phyloP scores from a whole-genome alignment of 2,113 vertebrate species.

The Orientallactaga bullata region DNA sequence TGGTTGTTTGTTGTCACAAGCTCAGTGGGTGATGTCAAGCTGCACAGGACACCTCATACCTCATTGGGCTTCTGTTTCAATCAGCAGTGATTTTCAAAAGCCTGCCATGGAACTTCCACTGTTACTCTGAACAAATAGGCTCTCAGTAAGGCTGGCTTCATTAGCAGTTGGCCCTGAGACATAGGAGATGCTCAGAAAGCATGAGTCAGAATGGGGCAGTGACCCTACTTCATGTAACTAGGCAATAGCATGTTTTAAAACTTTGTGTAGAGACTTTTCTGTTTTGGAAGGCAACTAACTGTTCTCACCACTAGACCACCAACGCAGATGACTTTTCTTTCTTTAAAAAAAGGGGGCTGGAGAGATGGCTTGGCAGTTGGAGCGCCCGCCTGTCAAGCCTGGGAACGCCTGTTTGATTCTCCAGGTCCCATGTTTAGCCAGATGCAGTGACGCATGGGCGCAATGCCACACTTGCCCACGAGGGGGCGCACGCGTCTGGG shows the following conservation, averaged over 20 bases:
- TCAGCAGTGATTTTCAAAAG: neutral
- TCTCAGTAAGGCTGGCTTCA: neutral
- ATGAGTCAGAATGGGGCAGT: neutral
- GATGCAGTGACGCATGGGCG: no score
- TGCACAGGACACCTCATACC: neutral
- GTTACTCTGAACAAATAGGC: accelerated
- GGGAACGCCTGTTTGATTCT: no score
- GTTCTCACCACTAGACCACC: no score
- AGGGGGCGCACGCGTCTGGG: no score
- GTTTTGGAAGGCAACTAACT: no score
- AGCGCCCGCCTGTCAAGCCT: no score
- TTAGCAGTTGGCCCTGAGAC: neutral
- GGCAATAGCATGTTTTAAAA: neutral
- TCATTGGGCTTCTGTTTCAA: no score
- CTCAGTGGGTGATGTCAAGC: neutral
- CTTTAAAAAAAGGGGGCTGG: no score
- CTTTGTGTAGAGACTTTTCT: neutral
- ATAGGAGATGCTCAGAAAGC: neutral
- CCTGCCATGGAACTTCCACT: neutral
- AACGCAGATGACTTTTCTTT: no score
- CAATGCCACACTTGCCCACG: no score
- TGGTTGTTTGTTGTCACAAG: neutral
- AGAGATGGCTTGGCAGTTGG: no score
- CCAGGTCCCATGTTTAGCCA: no score
- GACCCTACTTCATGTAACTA: neutral